phyloP scores from a whole-genome alignment of 2,113 vertebrate genomes.

The Cervus canadensis region DNA sequence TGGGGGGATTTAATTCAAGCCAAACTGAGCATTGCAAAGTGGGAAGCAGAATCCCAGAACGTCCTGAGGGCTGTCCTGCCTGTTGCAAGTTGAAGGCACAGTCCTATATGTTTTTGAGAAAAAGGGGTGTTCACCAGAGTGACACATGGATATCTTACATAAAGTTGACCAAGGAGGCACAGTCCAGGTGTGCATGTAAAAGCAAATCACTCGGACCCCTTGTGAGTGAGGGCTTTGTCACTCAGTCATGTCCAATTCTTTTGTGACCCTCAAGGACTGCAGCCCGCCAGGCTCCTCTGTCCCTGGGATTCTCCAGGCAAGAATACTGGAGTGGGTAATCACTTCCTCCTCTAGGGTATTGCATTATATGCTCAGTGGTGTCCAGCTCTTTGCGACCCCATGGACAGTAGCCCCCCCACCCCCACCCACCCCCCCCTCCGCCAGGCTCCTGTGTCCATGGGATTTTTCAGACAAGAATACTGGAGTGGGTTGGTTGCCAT shows the following conservation, averaged over 20 bases:
- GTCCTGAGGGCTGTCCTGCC: not conserved
- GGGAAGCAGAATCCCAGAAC: not conserved
- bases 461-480: no score
- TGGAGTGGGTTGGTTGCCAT: no score
- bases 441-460: no score
- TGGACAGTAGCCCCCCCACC: no score
- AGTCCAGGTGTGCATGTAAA: not conserved
- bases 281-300: not conserved
- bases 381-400: not conserved
- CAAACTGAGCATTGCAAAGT: not conserved
- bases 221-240: accelerated
- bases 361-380: not conserved
- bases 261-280: not conserved
- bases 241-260: accelerated
- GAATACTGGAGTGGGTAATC: not conserved
- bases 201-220: accelerated
- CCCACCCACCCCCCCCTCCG: no score
- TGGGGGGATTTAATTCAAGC: not conserved
- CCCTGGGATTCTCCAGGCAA: not conserved
- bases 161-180: not conserved
- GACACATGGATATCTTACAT: not conserved
- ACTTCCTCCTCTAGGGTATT: not conserved
- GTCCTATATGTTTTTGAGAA: not conserved
- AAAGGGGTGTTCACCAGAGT: not conserved
- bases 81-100: not conserved